Percentiles rank a stretch among this genome's conserved stretches.
These are phyloP conservation scores for Porphyrio hochstetteri DNA, from an alignment of 2,113 vertebrate species.

Conservation along the genomic window DNA sequence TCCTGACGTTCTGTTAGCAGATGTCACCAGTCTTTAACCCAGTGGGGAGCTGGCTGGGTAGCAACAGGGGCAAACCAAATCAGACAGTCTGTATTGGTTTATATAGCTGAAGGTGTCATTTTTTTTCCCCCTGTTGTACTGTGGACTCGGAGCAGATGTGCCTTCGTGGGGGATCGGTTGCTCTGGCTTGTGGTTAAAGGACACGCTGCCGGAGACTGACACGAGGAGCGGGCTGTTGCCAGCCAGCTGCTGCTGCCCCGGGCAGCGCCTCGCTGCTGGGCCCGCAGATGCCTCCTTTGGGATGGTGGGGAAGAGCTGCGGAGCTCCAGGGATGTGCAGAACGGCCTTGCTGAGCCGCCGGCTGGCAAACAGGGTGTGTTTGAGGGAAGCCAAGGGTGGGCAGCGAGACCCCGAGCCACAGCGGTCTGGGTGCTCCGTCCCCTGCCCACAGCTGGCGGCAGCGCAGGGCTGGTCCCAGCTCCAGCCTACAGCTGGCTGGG, in stretches of 20 bases:
- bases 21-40: slow-evolving; percentile 73
- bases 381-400: not conserved
- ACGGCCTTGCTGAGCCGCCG: not conserved
- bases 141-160: slow-evolving; percentile 81
- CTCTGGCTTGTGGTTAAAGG: slow-evolving; percentile 43
- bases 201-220: slow-evolving; percentile 13
- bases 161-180: slow-evolving; percentile 50
- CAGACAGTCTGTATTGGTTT: slow-evolving; percentile 78
- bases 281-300: not conserved
- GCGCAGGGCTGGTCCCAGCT: not conserved
- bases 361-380: fast-evolving
- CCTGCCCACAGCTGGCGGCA: fast-evolving
- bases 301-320: no score
- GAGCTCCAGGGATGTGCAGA: not conserved
- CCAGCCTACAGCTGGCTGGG: fast-evolving
- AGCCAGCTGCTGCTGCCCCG: not conserved
- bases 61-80: slow-evolving; percentile 72
- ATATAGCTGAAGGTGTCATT: slow-evolving; percentile 67
- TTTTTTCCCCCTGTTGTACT: slow-evolving; percentile 68
- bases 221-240: not conserved
- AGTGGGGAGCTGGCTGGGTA: slow-evolving; percentile 62
- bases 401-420: not conserved
- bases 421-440: fast-evolving
- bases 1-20: slow-evolving; percentile 63
- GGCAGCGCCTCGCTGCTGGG: not conserved